phyloP scores from a whole-genome alignment of 2,113 vertebrate genomes.

The Ochotona curzoniae region DNA sequence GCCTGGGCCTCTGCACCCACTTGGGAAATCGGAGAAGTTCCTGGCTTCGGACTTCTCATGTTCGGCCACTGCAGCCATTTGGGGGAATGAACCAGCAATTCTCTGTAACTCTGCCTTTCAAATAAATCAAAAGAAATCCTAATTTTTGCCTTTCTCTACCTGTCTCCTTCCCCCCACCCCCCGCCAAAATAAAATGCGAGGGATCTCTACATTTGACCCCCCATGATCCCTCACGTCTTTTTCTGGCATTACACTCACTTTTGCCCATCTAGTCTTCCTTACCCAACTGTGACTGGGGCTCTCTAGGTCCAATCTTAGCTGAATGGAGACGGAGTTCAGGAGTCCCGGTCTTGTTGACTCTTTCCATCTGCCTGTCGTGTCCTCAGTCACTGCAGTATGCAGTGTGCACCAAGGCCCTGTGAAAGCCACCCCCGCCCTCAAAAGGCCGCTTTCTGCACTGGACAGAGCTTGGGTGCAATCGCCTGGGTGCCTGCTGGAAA shows the following conservation, averaged over 20 bases:
- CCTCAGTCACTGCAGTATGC: neutral
- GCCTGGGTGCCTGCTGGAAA: constrained; percentile 8
- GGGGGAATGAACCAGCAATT: too few species aligned
- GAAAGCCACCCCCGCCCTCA: neutral
- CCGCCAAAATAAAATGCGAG: neutral
- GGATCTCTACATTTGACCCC: neutral
- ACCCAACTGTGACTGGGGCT: neutral
- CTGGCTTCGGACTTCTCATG: too few species aligned
- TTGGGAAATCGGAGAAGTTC: too few species aligned
- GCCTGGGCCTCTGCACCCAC: too few species aligned
- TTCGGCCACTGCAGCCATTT: too few species aligned
- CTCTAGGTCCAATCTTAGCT: neutral
- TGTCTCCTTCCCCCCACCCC: too few species aligned
- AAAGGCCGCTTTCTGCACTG: neutral
- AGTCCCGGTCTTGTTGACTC: neutral
- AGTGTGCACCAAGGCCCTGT: neutral
- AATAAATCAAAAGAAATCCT: neutral
- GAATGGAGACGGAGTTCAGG: neutral
- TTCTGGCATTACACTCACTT: neutral
- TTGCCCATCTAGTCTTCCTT: neutral
- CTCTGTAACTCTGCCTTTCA: too few species aligned
- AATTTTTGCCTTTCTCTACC: too few species aligned
- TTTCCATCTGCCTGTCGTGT: neutral
- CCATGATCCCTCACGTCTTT: neutral
- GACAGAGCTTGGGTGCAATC: neutral